phyloP scores from a whole-genome alignment of 2,888 invertebrate genomes.

The Miltochrista miniata region DNA sequence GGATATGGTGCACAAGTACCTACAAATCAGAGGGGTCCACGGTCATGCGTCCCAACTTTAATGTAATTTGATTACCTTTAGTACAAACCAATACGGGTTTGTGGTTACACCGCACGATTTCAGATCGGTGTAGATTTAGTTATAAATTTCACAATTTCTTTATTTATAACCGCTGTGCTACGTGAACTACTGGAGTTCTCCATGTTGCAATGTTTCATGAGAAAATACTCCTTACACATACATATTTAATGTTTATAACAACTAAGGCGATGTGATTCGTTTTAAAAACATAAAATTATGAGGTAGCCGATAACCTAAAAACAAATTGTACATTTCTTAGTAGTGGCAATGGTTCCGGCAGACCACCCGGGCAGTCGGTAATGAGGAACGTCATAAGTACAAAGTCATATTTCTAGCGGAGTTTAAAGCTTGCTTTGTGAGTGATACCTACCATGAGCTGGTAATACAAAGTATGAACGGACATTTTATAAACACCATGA shows the following conservation, averaged over 20 bases:
- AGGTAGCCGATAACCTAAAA: slow-evolving; percentile 25
- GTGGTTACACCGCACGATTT: slow-evolving; percentile 37
- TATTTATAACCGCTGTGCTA: slow-evolving; percentile 28
- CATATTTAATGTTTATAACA: background rate
- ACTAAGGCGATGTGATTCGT: background rate
- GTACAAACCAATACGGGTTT: slow-evolving; percentile 40
- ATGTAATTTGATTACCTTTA: slow-evolving; percentile 39
- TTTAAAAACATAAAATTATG: slow-evolving; percentile 5
- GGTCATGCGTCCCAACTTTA: slow-evolving; percentile 16
- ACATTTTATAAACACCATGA: slow-evolving; percentile 10
- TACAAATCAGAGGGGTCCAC: slow-evolving; percentile 7
- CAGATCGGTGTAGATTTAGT: slow-evolving; percentile 22
- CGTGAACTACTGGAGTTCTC: slow-evolving; percentile 6
- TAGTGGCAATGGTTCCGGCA: slow-evolving; percentile 35
- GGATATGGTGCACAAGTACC: slow-evolving; percentile 15
- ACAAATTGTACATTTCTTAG: slow-evolving; percentile 43
- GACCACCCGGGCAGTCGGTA: slow-evolving; percentile 60
- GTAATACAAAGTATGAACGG: slow-evolving; percentile 2
- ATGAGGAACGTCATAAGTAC: slow-evolving; percentile 42
- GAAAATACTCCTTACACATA: background rate
- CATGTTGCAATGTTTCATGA: slow-evolving; percentile 1
- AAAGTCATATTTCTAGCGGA: slow-evolving; percentile 46
- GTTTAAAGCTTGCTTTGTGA: slow-evolving; percentile 41
- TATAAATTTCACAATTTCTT: slow-evolving; percentile 32
- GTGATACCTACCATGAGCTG: slow-evolving; percentile 16